A percentile compares a stretch with the other conserved stretches of the same genome.
phyloP scores from a whole-genome alignment of 2,797 vertebrate genomes.

The Borostomias antarcticus region DNA sequence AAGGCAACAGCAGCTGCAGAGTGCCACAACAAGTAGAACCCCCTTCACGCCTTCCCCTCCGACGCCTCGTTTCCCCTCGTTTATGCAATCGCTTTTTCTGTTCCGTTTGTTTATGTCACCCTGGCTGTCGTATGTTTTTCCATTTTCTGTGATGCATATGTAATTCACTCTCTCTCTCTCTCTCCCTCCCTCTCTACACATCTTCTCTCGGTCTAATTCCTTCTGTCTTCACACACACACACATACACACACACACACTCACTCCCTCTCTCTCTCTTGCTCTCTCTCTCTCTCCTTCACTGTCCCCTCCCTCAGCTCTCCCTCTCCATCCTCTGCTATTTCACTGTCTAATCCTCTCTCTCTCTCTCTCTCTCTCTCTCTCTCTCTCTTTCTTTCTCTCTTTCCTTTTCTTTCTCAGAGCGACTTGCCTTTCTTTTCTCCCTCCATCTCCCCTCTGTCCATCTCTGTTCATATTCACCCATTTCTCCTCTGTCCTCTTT shows the following conservation, averaged over 20 bases:
- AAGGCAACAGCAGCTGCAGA: constrained; percentile 80
- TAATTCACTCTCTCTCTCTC: constrained; percentile 63
- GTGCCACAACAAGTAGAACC: constrained; percentile 71
- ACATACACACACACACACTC: constrained; percentile 10
- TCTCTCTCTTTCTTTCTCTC: neutral
- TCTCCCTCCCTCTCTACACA: constrained; percentile 69
- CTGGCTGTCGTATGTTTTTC: constrained; percentile 48
- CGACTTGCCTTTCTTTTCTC: constrained; percentile 4
- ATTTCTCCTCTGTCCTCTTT: constrained; percentile 5
- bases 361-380: constrained; percentile 2
- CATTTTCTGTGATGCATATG: constrained; percentile 69
- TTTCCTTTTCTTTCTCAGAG: constrained; percentile 1
- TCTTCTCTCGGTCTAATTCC: constrained; percentile 77
- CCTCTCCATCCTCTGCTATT: constrained; percentile 12
- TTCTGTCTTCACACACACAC: constrained; percentile 62
- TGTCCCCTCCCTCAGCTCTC: constrained; percentile 13
- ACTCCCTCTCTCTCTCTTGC: neutral
- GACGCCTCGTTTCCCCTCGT: constrained; percentile 35
- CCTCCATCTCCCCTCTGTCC: constrained; percentile 9
- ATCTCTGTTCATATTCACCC: constrained; percentile 6
- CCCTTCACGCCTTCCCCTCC: constrained; percentile 41
- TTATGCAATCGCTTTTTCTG: constrained; percentile 26
- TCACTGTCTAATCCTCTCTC: constrained; percentile 13
- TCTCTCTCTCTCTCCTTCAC: constrained; percentile 15
- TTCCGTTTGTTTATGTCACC: constrained; percentile 25